Percentiles rank a stretch among this genome's conserved stretches.
These are phyloP conservation scores for Solea solea DNA, from an alignment of 2,113 vertebrate genomes.

Conservation along the genomic window DNA sequence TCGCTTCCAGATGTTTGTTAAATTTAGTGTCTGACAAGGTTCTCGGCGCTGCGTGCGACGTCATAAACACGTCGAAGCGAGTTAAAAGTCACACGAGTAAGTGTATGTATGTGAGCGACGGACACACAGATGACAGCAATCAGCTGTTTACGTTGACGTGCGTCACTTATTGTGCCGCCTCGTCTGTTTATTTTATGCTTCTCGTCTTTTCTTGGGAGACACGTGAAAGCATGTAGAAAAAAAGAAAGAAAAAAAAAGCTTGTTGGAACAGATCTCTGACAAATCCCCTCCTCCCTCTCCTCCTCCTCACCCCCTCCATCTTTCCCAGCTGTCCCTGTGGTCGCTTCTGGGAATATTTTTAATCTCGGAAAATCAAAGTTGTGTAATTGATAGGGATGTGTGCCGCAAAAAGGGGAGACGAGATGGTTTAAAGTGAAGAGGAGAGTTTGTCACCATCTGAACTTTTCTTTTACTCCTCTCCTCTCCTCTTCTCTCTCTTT, in stretches of 20 bases:
- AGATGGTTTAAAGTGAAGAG: conserved; percentile 19
- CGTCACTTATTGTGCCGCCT: not conserved
- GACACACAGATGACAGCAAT: conserved; percentile 16
- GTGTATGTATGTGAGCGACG: not conserved
- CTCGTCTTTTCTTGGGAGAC: conserved; percentile 12
- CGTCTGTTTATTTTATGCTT: not conserved
- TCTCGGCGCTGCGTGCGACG: not conserved
- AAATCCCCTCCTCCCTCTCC: not conserved
- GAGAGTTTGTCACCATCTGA: not conserved
- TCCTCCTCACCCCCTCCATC: not conserved
- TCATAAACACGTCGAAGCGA: not conserved
- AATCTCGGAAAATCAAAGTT: conserved; percentile 57
- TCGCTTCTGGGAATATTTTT: conserved; percentile 47
- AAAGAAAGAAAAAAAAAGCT: not conserved
- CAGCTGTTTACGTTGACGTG: not conserved
- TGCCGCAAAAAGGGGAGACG: conserved; percentile 20
- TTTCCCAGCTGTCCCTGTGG: conserved; percentile 21
- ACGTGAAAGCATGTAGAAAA: conserved; percentile 1
- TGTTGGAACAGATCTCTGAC: conserved; percentile 20
- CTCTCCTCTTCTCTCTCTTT: not conserved
- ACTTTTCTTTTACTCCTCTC: not conserved
- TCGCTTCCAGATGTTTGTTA: not conserved
- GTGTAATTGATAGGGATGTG: conserved; percentile 52
- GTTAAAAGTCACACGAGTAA: not conserved
- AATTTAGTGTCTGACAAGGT: not conserved